A percentile compares a stretch with the other conserved stretches of the same genome.
Conservation (phyloP, 2,113 vertebrate genomes). For the Hylia prasina region DNA sequence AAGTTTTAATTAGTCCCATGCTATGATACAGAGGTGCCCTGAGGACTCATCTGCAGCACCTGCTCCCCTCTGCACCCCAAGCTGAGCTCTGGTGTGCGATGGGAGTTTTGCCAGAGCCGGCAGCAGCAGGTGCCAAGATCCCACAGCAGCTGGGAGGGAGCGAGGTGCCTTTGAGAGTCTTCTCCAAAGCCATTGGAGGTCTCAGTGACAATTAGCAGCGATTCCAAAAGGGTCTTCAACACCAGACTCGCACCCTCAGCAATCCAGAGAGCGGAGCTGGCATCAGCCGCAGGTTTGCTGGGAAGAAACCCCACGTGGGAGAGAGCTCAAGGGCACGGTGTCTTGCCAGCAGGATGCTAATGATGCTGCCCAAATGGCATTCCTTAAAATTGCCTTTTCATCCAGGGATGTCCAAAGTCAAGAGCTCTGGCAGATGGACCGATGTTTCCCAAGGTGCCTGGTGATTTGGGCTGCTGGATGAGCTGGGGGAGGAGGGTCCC, state of each 20-base stretch:
- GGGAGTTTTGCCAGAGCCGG: background rate
- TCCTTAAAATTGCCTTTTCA: background rate
- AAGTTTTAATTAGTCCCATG: constrained; percentile 43
- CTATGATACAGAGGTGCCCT: background rate
- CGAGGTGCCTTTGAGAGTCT: background rate
- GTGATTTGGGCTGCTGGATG: background rate
- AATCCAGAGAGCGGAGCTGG: background rate
- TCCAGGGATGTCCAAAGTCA: background rate
- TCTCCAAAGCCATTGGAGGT: background rate
- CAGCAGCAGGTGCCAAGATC: background rate
- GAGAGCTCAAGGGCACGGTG: background rate
- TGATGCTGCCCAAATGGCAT: background rate
- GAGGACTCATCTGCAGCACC: background rate
- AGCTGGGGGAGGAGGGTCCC: background rate
- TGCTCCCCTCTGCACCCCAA: background rate
- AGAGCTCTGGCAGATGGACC: background rate
- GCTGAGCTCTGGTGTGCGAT: fast-evolving
- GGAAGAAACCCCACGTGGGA: background rate
- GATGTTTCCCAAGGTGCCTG: fast-evolving
- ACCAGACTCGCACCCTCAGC: background rate
- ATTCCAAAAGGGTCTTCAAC: background rate
- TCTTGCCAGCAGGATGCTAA: background rate
- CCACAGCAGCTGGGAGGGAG: background rate
- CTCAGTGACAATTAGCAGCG: background rate
- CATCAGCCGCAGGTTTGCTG: background rate